A percentile compares a stretch with the other conserved stretches of the same genome.
Conservation (phyloP, 2,113 vertebrate genomes). For the Electrona antarctica region DNA sequence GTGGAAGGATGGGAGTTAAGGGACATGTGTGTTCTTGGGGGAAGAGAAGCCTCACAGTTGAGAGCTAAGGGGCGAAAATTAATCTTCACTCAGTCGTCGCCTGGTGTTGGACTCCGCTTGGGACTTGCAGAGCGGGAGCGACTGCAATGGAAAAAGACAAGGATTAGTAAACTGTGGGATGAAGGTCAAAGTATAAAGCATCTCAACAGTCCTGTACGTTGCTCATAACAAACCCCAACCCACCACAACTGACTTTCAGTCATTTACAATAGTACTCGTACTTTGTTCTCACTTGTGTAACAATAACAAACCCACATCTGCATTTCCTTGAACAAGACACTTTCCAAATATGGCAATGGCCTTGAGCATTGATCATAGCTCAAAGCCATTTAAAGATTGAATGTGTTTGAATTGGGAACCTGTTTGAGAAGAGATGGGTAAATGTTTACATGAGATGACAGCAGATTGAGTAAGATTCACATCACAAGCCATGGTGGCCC, state of each 20-base stretch:
- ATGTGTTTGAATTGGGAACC: neutral
- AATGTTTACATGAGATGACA: neutral
- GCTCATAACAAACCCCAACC: neutral
- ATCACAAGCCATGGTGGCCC: neutral
- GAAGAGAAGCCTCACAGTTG: neutral
- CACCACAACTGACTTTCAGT: neutral
- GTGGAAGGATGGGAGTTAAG: too few relatives aligned
- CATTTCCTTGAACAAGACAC: too few relatives aligned
- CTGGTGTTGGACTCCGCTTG: conserved; percentile 72
- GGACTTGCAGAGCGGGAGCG: conserved; percentile 79
- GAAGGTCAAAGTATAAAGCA: neutral
- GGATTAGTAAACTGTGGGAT: conserved; percentile 48
- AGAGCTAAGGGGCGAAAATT: conserved; percentile 11
- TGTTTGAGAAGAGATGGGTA: neutral
- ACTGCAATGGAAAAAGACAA: conserved; percentile 70
- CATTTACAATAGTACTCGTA: too few relatives aligned
- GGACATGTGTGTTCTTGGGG: neutral
- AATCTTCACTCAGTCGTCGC: conserved; percentile 67
- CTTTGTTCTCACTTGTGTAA: too few relatives aligned
- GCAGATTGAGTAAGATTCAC: neutral
- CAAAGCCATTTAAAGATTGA: too few relatives aligned
- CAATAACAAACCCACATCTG: too few relatives aligned
- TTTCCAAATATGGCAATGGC: too few relatives aligned
- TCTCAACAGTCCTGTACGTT: neutral
- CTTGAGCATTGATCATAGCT: too few relatives aligned